These are phyloP conservation scores for Notoglanidium macrostoma DNA, from an alignment of 2,797 vertebrate genomes.

Conservation along the genomic window DNA sequence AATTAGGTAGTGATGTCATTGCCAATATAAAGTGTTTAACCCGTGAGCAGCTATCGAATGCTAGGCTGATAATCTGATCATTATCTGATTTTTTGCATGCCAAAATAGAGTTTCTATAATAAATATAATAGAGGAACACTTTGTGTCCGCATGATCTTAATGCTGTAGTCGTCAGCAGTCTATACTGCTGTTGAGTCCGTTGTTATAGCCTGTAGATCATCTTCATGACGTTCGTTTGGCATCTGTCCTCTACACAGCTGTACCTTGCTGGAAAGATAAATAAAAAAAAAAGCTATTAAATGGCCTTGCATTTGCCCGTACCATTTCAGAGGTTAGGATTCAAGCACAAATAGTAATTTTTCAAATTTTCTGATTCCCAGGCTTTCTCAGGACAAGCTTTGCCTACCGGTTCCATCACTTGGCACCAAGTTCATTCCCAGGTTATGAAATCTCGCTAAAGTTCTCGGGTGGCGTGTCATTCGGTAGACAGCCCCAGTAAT, in stretches of 20 bases:
- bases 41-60: neutral
- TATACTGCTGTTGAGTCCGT: neutral
- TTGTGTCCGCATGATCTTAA: neutral
- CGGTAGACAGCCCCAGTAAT: slow-evolving; percentile 45
- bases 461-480: slow-evolving; percentile 46
- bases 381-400: neutral
- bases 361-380: neutral
- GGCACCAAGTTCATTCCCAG: slow-evolving; percentile 34
- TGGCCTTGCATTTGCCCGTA: neutral
- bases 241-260: neutral
- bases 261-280: neutral
- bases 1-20: neutral
- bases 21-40: neutral
- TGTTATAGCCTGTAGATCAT: neutral
- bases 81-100: neutral
- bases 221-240: neutral
- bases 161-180: neutral
- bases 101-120: neutral
- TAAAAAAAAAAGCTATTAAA: neutral
- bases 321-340: neutral
- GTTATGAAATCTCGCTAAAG: slow-evolving; percentile 41
- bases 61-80: neutral
- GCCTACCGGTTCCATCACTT: slow-evolving; percentile 4
- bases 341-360: neutral
- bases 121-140: neutral